These are phyloP conservation scores for Microcebus jonahi DNA, from an alignment of 2,113 vertebrate species.

Conservation along the genomic window DNA sequence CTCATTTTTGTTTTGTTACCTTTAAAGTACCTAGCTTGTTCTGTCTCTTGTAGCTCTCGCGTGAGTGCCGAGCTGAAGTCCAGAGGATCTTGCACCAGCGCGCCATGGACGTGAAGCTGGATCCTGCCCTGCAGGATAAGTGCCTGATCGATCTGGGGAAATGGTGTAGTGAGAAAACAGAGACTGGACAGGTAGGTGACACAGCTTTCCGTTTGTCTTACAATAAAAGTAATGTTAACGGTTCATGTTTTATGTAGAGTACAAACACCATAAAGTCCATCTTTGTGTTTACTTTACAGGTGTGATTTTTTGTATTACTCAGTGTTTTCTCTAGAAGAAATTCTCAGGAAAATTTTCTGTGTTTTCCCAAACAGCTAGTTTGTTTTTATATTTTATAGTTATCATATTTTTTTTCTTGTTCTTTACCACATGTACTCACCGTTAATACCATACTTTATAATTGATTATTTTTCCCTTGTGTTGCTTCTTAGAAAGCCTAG, in stretches of 20 bases:
- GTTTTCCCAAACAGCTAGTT: neutral
- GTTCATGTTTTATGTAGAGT: neutral
- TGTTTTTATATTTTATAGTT: constrained; percentile 43
- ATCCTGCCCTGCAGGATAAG: constrained; percentile 95
- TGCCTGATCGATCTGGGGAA: constrained; percentile 97
- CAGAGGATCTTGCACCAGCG: constrained; percentile 97
- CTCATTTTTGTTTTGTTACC: neutral
- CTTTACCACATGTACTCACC: too few relatives aligned
- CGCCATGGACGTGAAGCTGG: constrained; percentile 96
- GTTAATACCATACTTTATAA: neutral
- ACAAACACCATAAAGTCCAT: neutral
- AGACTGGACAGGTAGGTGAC: constrained; percentile 90
- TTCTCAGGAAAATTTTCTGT: neutral
- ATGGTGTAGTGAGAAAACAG: constrained; percentile 98
- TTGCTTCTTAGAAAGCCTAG: constrained; percentile 15
- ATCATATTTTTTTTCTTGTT: neutral
- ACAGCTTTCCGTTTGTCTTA: neutral
- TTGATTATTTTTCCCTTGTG: constrained; percentile 21
- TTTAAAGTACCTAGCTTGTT: neutral
- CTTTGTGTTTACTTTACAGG: neutral
- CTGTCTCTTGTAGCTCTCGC: constrained; percentile 88
- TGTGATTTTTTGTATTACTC: neutral
- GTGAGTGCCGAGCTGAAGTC: constrained; percentile 97
- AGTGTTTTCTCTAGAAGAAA: neutral
- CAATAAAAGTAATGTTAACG: neutral